Base-by-base conservation (phyloP, 1,140 invertebrate genomes). In the Drosophila neocordata region DNA sequence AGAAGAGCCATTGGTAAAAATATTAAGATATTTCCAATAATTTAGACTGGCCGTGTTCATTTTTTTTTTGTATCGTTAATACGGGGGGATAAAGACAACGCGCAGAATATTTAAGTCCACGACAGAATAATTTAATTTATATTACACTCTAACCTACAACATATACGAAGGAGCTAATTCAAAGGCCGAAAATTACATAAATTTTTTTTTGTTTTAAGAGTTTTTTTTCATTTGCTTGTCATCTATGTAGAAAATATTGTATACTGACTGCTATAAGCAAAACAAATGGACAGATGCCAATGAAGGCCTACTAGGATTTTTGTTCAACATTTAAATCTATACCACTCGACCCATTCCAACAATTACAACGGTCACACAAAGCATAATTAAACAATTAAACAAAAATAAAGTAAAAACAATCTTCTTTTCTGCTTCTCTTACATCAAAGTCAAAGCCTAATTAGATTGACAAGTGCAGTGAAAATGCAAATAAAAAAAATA, bases 351-450 rank as follows among this genome's bases (percentile, higher is more conserved):
- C 8, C 9, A 22, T 12, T 24, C 51, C 51, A 24, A 5, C 22
- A 53, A 53, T 20, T 53, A 15, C 73, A 37, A 67, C 70, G 2
- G 13, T 13, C 37, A 38, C 56, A 48, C 57, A 65, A 71, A 74
- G 58, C 71, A 75, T 75, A 75, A 75, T 75, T 75, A 68, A 75
- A 68, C 71, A 75, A 75, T 75, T 75, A 75, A 73, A 65, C n/a
- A 73, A 55, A 44, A 44, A 44, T 15, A 18, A 44, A 12, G 4
- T 18, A 37, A 56, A 56, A 34, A 27, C 35, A 1, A 2, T 24
- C 24, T 24, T 2, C 5, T 35, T 74, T 62, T 74, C 38, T 62
- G 55, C 48, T 55, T 34, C 13, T 24, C n/a, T 38, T 22, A 75
- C 72, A 75, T 75, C 72, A 75, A 75, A 75, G 72, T 41, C 57